These are phyloP conservation scores for Pristionchus entomophagus DNA, from an alignment of 2,888 invertebrate species.

Conservation along the genomic window DNA sequence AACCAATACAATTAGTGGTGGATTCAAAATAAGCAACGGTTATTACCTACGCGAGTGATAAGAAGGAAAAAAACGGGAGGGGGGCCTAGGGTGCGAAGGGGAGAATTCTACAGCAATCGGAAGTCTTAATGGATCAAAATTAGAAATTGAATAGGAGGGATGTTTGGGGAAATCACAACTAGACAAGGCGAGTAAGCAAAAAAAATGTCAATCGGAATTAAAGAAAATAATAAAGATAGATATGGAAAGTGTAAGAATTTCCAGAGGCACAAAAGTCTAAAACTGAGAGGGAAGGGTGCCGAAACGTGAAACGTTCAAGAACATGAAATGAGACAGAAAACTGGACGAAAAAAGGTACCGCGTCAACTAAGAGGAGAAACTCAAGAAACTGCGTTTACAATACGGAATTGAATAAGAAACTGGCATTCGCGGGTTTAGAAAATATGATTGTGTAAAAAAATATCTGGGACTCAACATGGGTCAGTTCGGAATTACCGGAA, in stretches of 20 bases:
- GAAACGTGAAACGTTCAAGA: slow-evolving; percentile 23
- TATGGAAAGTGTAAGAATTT: background rate
- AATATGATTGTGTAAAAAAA: background rate
- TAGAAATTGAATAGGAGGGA: background rate
- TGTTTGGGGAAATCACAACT: background rate
- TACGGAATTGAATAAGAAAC: background rate
- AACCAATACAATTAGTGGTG: slow-evolving; percentile 28
- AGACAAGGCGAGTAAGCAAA: background rate
- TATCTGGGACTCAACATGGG: background rate
- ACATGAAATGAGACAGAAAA: background rate
- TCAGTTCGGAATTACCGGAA: background rate
- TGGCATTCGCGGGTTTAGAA: background rate
- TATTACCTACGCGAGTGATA: too few species aligned
- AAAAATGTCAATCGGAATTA: background rate
- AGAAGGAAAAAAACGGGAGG: background rate
- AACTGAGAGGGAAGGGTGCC: background rate
- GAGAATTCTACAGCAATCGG: too few species aligned
- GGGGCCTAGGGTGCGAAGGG: background rate
- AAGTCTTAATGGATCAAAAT: background rate
- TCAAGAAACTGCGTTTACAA: background rate
- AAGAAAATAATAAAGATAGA: background rate
- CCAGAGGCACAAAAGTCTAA: background rate
- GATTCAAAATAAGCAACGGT: background rate
- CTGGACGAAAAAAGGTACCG: background rate
- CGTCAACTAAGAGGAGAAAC: background rate